These are phyloP conservation scores for Leucoraja erinaceus DNA, from an alignment of 2,113 vertebrate genomes.

Conservation along the genomic window DNA sequence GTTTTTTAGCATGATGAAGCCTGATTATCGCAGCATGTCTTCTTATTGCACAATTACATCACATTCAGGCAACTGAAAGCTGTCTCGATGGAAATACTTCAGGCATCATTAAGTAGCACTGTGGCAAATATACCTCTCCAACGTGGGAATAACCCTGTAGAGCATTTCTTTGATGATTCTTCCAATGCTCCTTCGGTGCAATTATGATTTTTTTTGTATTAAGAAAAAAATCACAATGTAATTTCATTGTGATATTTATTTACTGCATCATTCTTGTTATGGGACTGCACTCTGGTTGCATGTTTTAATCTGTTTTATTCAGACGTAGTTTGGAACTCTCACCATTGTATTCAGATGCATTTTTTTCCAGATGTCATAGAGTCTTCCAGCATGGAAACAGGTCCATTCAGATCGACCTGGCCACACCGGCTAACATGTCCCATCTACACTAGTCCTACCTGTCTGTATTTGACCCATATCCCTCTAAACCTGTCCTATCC, in stretches of 20 bases:
- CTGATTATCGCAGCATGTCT: background rate
- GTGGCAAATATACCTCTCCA: constrained; percentile 2
- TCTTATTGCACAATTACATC: constrained; percentile 15
- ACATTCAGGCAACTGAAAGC: constrained; percentile 17
- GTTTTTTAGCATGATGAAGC: constrained; percentile 8
- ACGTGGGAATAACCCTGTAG: background rate
- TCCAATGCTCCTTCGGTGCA: background rate
- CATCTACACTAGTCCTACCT: too few species aligned
- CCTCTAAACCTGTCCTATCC: too few species aligned
- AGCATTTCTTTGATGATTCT: background rate
- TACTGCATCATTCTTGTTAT: background rate
- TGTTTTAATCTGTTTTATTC: background rate
- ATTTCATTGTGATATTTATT: background rate
- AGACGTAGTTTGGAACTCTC: background rate
- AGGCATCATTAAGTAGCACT: constrained; percentile 17
- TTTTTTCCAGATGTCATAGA: background rate
- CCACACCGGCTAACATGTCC: too few species aligned
- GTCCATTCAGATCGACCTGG: too few species aligned
- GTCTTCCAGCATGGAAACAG: too few species aligned
- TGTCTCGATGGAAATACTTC: constrained; percentile 14
- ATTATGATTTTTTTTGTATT: background rate
- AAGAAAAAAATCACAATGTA: background rate
- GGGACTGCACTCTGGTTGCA: background rate
- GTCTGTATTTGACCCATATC: too few species aligned
- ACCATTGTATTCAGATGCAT: background rate